A percentile compares a stretch with the other conserved stretches of the same genome.
These are phyloP conservation scores for Sarcophaga subvicina DNA, from an alignment of 2,888 invertebrate species.

Conservation along the genomic window DNA sequence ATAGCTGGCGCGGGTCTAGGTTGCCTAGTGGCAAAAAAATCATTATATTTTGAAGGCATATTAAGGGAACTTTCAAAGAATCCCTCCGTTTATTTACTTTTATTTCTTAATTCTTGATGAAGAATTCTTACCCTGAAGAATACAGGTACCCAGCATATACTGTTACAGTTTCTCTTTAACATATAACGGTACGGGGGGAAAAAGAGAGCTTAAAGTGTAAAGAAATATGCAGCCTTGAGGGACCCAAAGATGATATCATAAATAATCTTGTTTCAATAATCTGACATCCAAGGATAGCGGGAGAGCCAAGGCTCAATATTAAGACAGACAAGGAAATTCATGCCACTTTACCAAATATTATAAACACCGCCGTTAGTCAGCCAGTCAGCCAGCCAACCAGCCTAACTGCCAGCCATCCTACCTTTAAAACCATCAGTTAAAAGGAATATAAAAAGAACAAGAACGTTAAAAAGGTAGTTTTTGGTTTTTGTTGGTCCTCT, in stretches of 20 bases:
- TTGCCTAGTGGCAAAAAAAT: constrained; percentile 35
- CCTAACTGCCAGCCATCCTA: too few relatives aligned
- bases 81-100: neutral
- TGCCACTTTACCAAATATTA: too few relatives aligned
- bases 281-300: constrained; percentile 40
- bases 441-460: constrained; percentile 2
- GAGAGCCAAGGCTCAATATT: neutral
- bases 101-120: neutral
- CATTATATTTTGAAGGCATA: constrained; percentile 5
- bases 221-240: constrained; percentile 11
- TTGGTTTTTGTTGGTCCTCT: neutral
- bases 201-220: neutral
- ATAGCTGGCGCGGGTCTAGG: neutral
- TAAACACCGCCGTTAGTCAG: neutral
- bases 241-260: constrained; percentile 66
- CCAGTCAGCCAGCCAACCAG: neutral
- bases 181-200: neutral
- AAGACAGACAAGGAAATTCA: neutral
- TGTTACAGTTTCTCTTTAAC: neutral
- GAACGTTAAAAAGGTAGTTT: constrained; percentile 26
- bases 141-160: too few relatives aligned
- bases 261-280: constrained; percentile 71
- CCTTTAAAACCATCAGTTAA: neutral
- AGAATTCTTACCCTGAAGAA: neutral
- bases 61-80: neutral